Percentiles rank a stretch among this genome's conserved stretches.
Evolutionary conservation across 1,140 invertebrate species (phyloP).

Genomic region (Holcopasites calliopsidis): DNA sequence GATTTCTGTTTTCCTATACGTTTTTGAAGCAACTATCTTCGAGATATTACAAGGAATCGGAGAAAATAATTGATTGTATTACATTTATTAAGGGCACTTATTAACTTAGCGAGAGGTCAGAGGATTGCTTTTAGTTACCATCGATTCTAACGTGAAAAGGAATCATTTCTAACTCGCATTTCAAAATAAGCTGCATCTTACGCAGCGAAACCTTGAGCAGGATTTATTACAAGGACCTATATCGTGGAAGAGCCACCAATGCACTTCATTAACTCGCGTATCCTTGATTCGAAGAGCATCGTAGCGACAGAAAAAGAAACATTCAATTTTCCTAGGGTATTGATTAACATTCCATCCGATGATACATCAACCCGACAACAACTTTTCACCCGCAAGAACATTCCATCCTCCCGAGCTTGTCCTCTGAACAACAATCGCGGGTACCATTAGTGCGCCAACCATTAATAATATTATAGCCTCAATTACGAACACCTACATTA

Average conservation of each 20-base stretch:
- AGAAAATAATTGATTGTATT: neutral
- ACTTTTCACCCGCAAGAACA: constrained; percentile 7
- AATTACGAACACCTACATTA: neutral
- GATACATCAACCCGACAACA: neutral
- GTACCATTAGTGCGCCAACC: neutral
- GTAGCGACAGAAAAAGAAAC: constrained; percentile 2
- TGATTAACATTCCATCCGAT: constrained; percentile 29
- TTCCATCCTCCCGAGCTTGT: neutral
- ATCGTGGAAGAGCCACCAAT: neutral
- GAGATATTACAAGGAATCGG: neutral
- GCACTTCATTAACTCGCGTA: constrained; percentile 6
- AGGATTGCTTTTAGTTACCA: no score
- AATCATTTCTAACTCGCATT: neutral
- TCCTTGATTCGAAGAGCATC: constrained; percentile 11
- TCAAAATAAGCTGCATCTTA: neutral
- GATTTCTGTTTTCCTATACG: constrained; percentile 38
- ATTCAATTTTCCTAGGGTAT: constrained; percentile 19
- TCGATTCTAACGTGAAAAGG: no score
- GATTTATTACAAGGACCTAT: constrained; percentile 14
- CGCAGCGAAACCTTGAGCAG: neutral
- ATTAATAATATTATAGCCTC: constrained; percentile 12
- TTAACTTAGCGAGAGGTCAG: no score
- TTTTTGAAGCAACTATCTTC: constrained; percentile 1
- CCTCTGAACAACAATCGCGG: neutral
- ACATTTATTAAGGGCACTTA: no score